Evolutionary conservation across 2,797 vertebrate species (phyloP).

Genomic region (Karalla daura): DNA sequence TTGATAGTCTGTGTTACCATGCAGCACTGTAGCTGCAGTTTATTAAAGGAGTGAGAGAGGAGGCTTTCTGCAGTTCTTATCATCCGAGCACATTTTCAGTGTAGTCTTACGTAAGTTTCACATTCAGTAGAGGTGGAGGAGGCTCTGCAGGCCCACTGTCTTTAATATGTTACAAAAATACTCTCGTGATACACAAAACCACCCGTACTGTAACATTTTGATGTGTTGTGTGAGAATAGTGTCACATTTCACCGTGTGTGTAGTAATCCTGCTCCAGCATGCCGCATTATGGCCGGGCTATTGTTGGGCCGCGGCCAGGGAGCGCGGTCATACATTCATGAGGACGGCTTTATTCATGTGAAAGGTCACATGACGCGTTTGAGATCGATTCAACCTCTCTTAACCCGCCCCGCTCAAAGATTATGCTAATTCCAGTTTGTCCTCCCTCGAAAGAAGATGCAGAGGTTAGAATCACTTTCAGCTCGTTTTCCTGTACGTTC

Average conservation of each 20-base stretch:
- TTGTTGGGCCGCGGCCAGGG: conserved; percentile 17
- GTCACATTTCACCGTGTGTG: conserved; percentile 28
- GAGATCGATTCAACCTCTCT: conserved; percentile 32
- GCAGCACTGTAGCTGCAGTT: conserved; percentile 22
- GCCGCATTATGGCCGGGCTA: background rate
- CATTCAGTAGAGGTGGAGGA: conserved; percentile 31
- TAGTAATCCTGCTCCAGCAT: background rate
- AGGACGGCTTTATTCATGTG: conserved; percentile 15
- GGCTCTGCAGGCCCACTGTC: conserved; percentile 3
- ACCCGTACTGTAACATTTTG: background rate
- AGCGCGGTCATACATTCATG: conserved; percentile 22
- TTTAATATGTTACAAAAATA: conserved; percentile 32
- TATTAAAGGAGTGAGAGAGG: conserved; percentile 18
- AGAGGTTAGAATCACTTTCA: conserved; percentile 9
- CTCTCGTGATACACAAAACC: conserved; percentile 9
- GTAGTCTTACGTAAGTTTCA: conserved; percentile 41
- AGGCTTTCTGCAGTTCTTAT: conserved; percentile 3
- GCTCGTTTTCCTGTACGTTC: background rate
- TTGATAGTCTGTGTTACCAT: conserved; percentile 24
- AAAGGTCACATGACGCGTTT: conserved; percentile 42
- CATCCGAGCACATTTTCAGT: conserved; percentile 15
- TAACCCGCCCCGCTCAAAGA: background rate
- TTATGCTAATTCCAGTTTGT: conserved; percentile 3
- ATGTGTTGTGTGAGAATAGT: background rate
- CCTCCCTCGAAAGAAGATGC: background rate